A percentile compares a stretch with the other conserved stretches of the same genome.
These are phyloP conservation scores for Eugnorisma glareosa DNA, from an alignment of 2,888 invertebrate genomes.

Conservation along the genomic window DNA sequence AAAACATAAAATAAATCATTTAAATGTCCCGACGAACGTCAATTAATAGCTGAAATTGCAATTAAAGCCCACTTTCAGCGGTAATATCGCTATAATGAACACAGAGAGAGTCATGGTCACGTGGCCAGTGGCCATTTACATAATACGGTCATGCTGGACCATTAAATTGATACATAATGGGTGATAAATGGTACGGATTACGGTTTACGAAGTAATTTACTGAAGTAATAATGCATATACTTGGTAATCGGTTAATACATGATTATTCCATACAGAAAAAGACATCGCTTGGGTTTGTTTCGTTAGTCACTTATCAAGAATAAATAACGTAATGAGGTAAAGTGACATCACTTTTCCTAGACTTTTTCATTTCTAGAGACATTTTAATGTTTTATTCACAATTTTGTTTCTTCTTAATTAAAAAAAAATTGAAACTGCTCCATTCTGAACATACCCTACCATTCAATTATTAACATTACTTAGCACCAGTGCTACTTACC, in stretches of 20 bases:
- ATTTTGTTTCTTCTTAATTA: too few species aligned
- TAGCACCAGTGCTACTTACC: neutral
- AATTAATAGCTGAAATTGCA: slow-evolving; percentile 46
- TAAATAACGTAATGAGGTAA: neutral
- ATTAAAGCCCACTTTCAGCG: slow-evolving; percentile 45
- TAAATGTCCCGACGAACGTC: slow-evolving; percentile 23
- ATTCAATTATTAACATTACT: neutral
- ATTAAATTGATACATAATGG: slow-evolving; percentile 56
- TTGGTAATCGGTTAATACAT: too few species aligned
- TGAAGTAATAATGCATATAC: neutral
- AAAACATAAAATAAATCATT: slow-evolving; percentile 35
- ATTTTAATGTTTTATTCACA: too few species aligned
- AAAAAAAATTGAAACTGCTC: too few species aligned
- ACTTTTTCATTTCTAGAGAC: too few species aligned
- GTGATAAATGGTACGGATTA: slow-evolving; percentile 42
- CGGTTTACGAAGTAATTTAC: slow-evolving; percentile 22
- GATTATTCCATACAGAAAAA: neutral
- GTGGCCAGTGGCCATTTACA: slow-evolving; percentile 59
- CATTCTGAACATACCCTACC: too few species aligned
- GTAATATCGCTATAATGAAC: slow-evolving; percentile 47
- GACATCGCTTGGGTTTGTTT: neutral
- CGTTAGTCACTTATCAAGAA: neutral
- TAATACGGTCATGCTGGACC: slow-evolving; percentile 40
- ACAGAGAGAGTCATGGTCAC: slow-evolving; percentile 43
- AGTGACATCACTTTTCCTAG: neutral